These are phyloP conservation scores for Macquaria australasica DNA, from an alignment of 2,113 vertebrate genomes.

Conservation along the genomic window DNA sequence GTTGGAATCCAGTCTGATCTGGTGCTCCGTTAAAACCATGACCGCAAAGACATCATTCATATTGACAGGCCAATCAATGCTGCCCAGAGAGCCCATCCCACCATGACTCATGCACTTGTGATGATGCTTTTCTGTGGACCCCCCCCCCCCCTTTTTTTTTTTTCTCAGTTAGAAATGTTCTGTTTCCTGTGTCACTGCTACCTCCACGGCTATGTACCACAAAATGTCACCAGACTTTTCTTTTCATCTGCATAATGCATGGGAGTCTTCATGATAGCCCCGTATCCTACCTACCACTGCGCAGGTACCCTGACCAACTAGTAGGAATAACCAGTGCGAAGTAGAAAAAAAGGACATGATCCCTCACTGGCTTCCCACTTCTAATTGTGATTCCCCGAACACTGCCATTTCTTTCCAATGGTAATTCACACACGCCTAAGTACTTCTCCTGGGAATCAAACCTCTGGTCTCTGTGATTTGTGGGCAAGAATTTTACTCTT, in stretches of 20 bases:
- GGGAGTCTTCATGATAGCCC: too few relatives aligned
- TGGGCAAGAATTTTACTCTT: background rate
- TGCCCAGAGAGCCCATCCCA: background rate
- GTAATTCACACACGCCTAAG: background rate
- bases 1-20: background rate
- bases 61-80: background rate
- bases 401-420: too few relatives aligned
- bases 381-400: too few relatives aligned
- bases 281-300: too few relatives aligned
- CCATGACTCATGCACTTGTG: background rate
- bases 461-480: background rate
- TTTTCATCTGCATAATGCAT: background rate
- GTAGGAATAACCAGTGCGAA: too few relatives aligned
- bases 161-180: background rate
- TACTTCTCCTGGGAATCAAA: background rate
- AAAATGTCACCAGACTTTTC: background rate
- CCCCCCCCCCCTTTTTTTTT: background rate
- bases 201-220: background rate
- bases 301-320: too few relatives aligned
- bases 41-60: background rate
- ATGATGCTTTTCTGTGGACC: background rate
- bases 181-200: background rate
- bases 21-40: background rate
- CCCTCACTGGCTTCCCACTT: too few relatives aligned
- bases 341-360: too few relatives aligned